Evolutionary conservation across 1,140 invertebrate species (phyloP).

Genomic region (Drosophila oshimai): DNA sequence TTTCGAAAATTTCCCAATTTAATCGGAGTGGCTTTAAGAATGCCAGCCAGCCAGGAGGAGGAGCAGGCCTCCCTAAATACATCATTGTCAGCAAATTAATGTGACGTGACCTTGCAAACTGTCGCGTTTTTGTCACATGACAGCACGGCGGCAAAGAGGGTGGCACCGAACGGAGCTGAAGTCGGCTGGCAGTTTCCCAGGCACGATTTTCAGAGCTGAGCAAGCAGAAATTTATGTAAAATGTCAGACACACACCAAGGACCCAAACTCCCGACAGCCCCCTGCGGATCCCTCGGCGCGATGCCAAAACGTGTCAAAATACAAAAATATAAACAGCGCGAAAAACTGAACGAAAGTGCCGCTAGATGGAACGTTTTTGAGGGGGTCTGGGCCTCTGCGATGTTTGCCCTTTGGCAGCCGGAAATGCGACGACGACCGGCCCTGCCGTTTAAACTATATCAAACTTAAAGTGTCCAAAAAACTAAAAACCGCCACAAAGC

Average conservation of each 20-base stretch:
- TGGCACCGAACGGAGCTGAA: constrained; percentile 42
- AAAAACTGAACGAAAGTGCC: constrained; percentile 63
- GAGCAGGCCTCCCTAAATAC: constrained; percentile 48
- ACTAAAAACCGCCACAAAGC: too few species aligned
- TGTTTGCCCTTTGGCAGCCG: constrained; percentile 46
- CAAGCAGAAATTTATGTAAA: constrained; percentile 74
- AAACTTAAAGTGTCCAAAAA: constrained; percentile 43
- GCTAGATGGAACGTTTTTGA: neutral
- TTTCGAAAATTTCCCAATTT: constrained; percentile 49
- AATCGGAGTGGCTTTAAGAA: constrained; percentile 65
- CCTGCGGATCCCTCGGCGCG: constrained; percentile 5
- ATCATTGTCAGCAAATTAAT: constrained; percentile 81
- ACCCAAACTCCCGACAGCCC: neutral
- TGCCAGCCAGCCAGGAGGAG: constrained; percentile 5
- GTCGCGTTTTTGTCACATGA: constrained; percentile 79
- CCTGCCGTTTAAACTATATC: constrained; percentile 6
- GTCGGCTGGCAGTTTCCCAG: constrained; percentile 26
- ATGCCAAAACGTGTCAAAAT: constrained; percentile 80
- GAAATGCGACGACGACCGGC: constrained; percentile 46
- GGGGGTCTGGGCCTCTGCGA: constrained; percentile 1
- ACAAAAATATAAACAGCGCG: constrained; percentile 75
- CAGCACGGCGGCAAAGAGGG: constrained; percentile 40
- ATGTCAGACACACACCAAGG: constrained; percentile 49
- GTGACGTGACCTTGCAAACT: constrained; percentile 79
- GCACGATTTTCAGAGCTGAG: constrained; percentile 52